phyloP scores from a whole-genome alignment of 2,797 vertebrate species.

The Manis pentadactyla region DNA sequence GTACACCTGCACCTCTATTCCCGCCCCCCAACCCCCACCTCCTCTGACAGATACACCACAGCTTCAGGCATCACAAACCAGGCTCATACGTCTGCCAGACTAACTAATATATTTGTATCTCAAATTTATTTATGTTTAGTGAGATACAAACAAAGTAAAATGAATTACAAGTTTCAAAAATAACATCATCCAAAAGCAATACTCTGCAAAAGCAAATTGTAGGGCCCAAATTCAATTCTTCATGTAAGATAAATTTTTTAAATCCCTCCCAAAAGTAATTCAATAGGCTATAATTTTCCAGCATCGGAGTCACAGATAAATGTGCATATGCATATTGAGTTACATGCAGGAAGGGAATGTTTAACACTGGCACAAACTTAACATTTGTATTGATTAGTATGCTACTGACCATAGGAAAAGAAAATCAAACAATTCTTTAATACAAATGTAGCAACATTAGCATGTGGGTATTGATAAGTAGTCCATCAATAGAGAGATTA shows the following conservation, averaged over 20 bases:
- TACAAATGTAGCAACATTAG: neutral
- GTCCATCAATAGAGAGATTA: constrained; percentile 2
- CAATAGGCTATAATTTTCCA: constrained; percentile 84
- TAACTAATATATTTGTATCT: constrained; percentile 86
- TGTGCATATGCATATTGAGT: constrained; percentile 76
- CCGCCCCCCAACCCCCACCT: neutral
- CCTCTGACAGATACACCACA: constrained; percentile 61
- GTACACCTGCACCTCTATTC: neutral
- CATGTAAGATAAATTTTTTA: constrained; percentile 85
- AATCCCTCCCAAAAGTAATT: constrained; percentile 84
- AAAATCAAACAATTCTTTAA: constrained; percentile 52
- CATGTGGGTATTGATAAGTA: neutral
- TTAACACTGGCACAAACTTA: constrained; percentile 68
- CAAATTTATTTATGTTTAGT: constrained; percentile 87
- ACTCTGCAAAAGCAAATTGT: constrained; percentile 79
- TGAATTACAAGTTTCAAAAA: constrained; percentile 87
- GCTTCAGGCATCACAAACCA: constrained; percentile 75
- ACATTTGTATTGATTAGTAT: constrained; percentile 76
- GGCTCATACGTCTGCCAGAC: constrained; percentile 83
- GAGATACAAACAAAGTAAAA: constrained; percentile 88
- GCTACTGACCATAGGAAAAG: constrained; percentile 74
- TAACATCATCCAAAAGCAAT: constrained; percentile 87
- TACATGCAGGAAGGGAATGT: constrained; percentile 73
- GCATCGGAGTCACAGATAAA: constrained; percentile 73
- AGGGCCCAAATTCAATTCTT: constrained; percentile 85